A percentile compares a stretch with the other conserved stretches of the same genome.
phyloP scores from a whole-genome alignment of 2,888 invertebrate genomes.

The Helleia helle region DNA sequence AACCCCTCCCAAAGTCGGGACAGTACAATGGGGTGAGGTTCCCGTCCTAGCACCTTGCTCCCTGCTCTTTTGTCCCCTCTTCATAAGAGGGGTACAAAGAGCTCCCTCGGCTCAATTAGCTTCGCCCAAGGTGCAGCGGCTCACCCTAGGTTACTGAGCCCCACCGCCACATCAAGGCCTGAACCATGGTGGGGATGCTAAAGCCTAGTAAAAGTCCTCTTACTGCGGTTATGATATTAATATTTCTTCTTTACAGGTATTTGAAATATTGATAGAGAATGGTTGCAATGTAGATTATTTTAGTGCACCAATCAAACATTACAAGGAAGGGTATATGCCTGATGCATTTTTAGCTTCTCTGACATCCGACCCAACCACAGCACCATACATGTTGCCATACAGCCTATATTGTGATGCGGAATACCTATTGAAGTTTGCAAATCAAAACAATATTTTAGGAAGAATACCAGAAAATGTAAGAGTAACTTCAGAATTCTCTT shows the following conservation, averaged over 20 bases:
- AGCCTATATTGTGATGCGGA: slow-evolving; percentile 55
- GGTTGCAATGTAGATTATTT: slow-evolving; percentile 60
- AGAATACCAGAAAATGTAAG: slow-evolving; percentile 43
- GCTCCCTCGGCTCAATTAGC: too few relatives aligned
- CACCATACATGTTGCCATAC: slow-evolving; percentile 45
- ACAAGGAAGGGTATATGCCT: slow-evolving; percentile 33
- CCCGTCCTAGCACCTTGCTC: too few relatives aligned
- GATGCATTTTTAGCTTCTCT: slow-evolving; percentile 56
- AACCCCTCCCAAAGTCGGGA: too few relatives aligned
- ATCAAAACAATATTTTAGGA: slow-evolving; percentile 31
- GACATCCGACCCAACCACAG: slow-evolving; percentile 38
- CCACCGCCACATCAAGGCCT: too few relatives aligned
- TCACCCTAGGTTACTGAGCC: too few relatives aligned
- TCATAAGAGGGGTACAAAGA: too few relatives aligned
- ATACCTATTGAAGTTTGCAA: slow-evolving; percentile 35
- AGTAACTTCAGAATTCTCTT: slow-evolving; percentile 11
- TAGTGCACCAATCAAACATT: slow-evolving; percentile 25
- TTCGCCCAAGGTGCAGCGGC: too few relatives aligned
- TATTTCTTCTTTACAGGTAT: slow-evolving; percentile 36
- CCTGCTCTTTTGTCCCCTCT: too few relatives aligned
- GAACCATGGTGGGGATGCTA: too few relatives aligned
- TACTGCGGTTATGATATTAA: too few relatives aligned
- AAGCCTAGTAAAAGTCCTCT: too few relatives aligned
- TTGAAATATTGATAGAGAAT: slow-evolving; percentile 48
- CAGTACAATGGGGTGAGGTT: too few relatives aligned